Base-by-base conservation (phyloP, 2,888 invertebrate genomes). In the Epinotia bilunana region DNA sequence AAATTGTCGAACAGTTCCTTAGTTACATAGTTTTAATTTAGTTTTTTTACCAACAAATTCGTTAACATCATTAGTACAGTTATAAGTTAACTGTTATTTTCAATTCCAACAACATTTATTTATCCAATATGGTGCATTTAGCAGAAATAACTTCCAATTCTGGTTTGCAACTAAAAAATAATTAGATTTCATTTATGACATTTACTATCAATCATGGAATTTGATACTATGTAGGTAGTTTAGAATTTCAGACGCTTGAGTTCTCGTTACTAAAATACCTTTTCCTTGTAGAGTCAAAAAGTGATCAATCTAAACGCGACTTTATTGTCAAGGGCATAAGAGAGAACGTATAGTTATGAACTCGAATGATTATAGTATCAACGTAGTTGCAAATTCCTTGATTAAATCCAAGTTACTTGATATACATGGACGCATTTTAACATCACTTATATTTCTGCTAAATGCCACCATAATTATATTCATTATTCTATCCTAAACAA, bases 51-150 rank as follows among this genome's bases (percentile, higher is more conserved):
- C 55, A 72, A 72, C 71, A 65, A 71, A 75, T 67, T 55, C 61
- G 61, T 75, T 65, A 75, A 75, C 71, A 71, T 71, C 71, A 73
- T 65, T 73, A 74, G 62, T 69, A 64, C 13, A 70, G 70, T 70
- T 74, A 75, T 75, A 72, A 61, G 75, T 75, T 62, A 61, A 67
- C 75, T 64, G 60, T 28, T 60, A 74, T 81, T 83, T 83, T 83
- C 84, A 87, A 87, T 87, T 85, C 86, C 87, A 87, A 87, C 86
- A 86, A 87, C 82, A 83, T 83, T 83, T 81, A 80, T 78, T 80
- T 82, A 43, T 39, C 58, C 46, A 64, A 64, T 63, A 55, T 75
- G 62, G 61, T 57, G 75, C 71, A 72, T 67, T 62, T 28, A 75
- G 75, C 72, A 75, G 72, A 75, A 67, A 28, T 53, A 11, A 16